Base-by-base conservation (phyloP, 2,797 vertebrate genomes). In the Amazonetta brasiliensis region DNA sequence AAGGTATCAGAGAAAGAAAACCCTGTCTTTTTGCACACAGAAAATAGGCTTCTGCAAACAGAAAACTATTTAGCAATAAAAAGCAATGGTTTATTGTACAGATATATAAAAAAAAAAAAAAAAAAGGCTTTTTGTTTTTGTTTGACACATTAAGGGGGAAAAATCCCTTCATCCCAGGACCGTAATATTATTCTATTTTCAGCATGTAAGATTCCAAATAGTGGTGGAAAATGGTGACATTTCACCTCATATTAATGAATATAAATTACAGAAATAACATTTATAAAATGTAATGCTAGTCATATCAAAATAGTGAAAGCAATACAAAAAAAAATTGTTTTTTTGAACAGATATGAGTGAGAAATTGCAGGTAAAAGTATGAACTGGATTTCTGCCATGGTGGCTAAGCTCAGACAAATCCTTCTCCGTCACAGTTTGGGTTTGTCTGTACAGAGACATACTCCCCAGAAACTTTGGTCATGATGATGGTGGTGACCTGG, bases 21-120 rank as follows among this genome's bases (percentile, higher is more conserved):
- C 3, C 17, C 33, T 59, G 84, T 87, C 37, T 84, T n/a, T 90
- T 87, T 88, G 72, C 35, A 16, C 17, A 58, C 7, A 67, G 43
- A 86, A 95, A 92, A 84, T 21, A 21, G 23, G 41, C n/a, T 89
- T 77, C 18, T 55, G 21, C 31, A 67, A 90, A 82, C 39, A 90
- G 30, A 73, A 90, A 63, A 55, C 18, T 71, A 44, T 78, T 81
- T 59, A 63, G 39, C 59, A 67, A 22, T 20, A 64, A 60, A 35
- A 50, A 68, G 26, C 20, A 30, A 52, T 28, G 11, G 58, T 91
- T 90, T 91, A 46, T 81, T 23, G 55, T 76, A 17, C 0, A 2
- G 48, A 71, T 35, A 81, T 41, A 41, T 7, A 39, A 14, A 39
- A 39, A 44, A 44, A 20, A 46, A 46, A 46, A 46, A 48, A 94